Percentiles rank a stretch among this genome's conserved stretches.
Conservation (phyloP, 1,140 invertebrate genomes). For the Orchesella cincta region DNA sequence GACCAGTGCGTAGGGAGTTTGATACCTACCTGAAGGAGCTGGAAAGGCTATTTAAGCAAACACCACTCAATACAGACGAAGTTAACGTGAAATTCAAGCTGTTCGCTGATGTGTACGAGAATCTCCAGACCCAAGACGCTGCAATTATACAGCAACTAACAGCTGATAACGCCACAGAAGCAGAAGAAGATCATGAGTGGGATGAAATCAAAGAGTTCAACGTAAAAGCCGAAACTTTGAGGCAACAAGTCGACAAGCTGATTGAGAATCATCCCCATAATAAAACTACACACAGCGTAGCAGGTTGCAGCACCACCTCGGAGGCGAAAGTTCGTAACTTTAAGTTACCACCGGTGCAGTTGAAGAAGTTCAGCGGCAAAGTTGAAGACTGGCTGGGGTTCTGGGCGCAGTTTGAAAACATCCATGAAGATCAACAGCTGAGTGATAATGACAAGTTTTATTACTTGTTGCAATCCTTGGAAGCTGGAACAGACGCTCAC, state of each 20-base stretch:
- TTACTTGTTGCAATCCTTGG: neutral
- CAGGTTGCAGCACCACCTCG: neutral
- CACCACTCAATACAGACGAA: neutral
- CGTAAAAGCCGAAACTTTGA: neutral
- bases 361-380: conserved; percentile 13
- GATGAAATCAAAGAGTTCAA: neutral
- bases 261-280: neutral
- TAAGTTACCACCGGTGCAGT: neutral
- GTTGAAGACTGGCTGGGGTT: neutral
- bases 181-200: neutral
- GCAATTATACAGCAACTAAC: neutral
- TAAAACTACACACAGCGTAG: neutral
- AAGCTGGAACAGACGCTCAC: neutral
- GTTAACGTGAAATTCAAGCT: neutral
- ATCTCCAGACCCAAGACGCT: neutral
- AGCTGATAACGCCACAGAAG: no score
- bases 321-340: neutral
- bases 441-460: neutral
- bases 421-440: neutral
- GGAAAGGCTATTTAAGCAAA: neutral
- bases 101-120: neutral
- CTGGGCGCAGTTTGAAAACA: conserved; percentile 16
- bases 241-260: neutral
- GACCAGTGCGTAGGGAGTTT: neutral
- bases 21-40: neutral